A percentile compares a stretch with the other conserved stretches of the same genome.
These are phyloP conservation scores for Ianthella basta DNA, from an alignment of 37 sponge, comb jelly and placozoan genomes.

Conservation along the genomic window DNA sequence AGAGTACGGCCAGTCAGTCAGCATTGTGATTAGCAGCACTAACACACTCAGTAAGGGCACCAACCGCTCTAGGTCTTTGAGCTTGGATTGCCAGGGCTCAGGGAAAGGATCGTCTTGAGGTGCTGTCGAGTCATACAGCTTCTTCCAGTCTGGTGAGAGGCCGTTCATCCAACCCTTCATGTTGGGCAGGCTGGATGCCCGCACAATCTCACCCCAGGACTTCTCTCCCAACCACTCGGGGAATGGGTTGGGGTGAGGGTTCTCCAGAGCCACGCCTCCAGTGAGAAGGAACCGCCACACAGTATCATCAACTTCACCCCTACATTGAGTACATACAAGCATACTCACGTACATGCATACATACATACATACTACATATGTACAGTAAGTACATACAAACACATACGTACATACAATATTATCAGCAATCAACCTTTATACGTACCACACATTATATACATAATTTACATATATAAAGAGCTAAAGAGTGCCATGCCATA, in stretches of 20 bases:
- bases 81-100: constrained; percentile 79
- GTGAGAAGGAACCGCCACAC: constrained; percentile 98
- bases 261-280: constrained; percentile 99
- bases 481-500: too few species aligned
- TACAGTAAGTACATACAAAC: too few species aligned
- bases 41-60: too few species aligned
- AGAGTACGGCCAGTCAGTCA: too few species aligned
- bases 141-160: constrained; percentile 87
- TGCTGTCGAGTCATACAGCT: constrained; percentile 85
- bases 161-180: constrained; percentile 83
- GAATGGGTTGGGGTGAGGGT: constrained; percentile 97
- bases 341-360: background rate
- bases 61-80: constrained; percentile 74
- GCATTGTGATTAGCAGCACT: too few species aligned
- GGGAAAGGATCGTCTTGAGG: constrained; percentile 85
- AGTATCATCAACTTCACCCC: constrained; percentile 87
- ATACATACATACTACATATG: background rate
- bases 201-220: constrained; percentile 98
- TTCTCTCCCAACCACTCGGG: constrained; percentile 97
- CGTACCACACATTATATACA: too few species aligned
- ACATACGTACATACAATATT: too few species aligned
- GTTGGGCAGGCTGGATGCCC: constrained; percentile 85
- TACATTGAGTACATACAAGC: constrained; percentile 5
- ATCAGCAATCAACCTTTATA: too few species aligned
- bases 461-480: too few species aligned